Evolutionary conservation across 2,797 vertebrate species (phyloP), one percentile per base, ranked within the genome.

Genomic region (Myiothlypis coronata): DNA sequence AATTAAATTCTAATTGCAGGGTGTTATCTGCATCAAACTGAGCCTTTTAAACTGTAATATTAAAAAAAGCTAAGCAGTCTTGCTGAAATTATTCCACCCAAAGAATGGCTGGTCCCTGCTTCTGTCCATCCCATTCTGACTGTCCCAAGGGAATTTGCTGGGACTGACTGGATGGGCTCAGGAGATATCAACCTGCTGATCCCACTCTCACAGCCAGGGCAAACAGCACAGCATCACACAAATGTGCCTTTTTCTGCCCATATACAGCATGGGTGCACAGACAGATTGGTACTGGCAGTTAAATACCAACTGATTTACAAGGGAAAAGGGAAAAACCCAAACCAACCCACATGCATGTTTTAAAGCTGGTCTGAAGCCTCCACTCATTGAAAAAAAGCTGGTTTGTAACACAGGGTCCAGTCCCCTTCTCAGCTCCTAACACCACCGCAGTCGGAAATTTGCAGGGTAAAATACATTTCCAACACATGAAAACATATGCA

Each of bases 1-100:
- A 87, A 92, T 82, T 76, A 92, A 90, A 93, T 86, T 91, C 87
- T 92, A 94, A 93, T 80, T 67, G 81, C 56, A 43, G 50, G 12
- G 6, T 61, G 75, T 74, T 86, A 71, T 28, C 59, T 19, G 69
- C 41, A 37, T 4, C 35, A 59, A 84, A 60, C 21, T 0, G 11
- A 78, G 61, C 32, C 8, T 67, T 93, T 82, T 61, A 41, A 63
- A 85, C 3, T 2, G 28, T 4, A 57, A 27, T 47, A 32, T 43
- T 15, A 64, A 32, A 75, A 19, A 41, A 79, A 86, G 39, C 70
- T 71, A 2, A 79, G 46, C 14, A 53, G 19, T 16, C 43, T 59
- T 52, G 46, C 28, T 26, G 56, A 82, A 71, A 52, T 44, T n/a
- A 69, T 87, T n/a, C 75, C 56, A 60, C 19, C 21, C 5, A 3